Percentiles rank a stretch among this genome's conserved stretches.
These are phyloP conservation scores for Trichosurus vulpecula DNA, from an alignment of 2,797 vertebrate species.

Conservation along the genomic window DNA sequence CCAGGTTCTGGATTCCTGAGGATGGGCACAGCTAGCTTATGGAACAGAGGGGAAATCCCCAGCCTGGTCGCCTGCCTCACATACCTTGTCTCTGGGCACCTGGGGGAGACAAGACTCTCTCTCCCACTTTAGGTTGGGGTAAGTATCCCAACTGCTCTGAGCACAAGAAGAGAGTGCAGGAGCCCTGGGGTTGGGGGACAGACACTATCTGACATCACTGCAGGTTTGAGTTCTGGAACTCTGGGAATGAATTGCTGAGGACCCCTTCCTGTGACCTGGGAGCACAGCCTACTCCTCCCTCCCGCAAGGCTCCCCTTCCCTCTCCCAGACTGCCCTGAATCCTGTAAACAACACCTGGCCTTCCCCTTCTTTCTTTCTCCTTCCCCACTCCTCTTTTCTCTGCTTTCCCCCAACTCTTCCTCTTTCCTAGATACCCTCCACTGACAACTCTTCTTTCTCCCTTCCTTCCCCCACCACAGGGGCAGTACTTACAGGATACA, in stretches of 20 bases:
- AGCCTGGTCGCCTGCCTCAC: neutral
- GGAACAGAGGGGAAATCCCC: neutral
- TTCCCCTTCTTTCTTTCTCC: neutral
- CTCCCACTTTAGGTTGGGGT: no score
- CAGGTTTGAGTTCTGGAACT: no score
- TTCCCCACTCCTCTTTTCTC: neutral
- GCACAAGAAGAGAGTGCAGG: neutral
- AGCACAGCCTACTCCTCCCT: neutral
- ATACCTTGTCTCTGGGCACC: neutral
- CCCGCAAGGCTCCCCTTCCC: neutral
- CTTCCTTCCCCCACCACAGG: accelerated
- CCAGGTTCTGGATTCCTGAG: neutral
- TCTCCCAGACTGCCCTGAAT: neutral
- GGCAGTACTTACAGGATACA: slow-evolving; percentile 80
- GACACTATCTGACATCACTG: neutral
- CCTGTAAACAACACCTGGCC: neutral
- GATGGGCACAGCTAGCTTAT: neutral
- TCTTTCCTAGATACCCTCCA: neutral
- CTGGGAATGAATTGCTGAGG: neutral
- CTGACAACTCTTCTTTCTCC: neutral
- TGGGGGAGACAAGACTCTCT: neutral
- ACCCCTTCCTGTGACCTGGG: neutral
- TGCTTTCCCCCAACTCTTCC: neutral
- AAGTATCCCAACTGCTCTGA: neutral
- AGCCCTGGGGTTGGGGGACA: neutral